Conservation (phyloP, 1,140 invertebrate species). For the Ruditapes philippinarum region DNA sequence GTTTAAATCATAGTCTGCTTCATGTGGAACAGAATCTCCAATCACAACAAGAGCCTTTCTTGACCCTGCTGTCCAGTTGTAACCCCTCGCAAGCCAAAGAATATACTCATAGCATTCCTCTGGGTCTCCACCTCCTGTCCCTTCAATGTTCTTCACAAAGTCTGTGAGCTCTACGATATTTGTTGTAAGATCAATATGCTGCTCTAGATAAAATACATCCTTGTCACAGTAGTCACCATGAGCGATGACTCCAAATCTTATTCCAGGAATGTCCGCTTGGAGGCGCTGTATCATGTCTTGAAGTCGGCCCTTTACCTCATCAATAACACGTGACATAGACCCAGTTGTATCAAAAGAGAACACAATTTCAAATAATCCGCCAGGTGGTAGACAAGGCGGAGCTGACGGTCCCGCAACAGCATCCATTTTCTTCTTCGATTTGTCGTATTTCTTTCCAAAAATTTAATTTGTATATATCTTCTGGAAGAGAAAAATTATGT, state of each 20-base stretch:
- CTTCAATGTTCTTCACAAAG: slow-evolving; percentile 78
- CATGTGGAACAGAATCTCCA: slow-evolving; percentile 83
- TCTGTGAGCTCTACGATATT: slow-evolving; percentile 75
- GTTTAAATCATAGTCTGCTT: slow-evolving; percentile 76
- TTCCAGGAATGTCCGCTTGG: slow-evolving; percentile 80
- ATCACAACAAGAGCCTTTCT: slow-evolving; percentile 82
- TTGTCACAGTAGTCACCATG: slow-evolving; percentile 84
- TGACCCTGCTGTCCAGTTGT: slow-evolving; percentile 79
- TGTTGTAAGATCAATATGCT: slow-evolving; percentile 77
- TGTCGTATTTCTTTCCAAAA: too few relatives aligned
- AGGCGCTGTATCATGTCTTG: slow-evolving; percentile 81
- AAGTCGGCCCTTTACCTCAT: slow-evolving; percentile 76
- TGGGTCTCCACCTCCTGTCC: slow-evolving; percentile 79
- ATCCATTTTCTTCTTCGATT: not conserved
- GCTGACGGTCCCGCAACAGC: not conserved
- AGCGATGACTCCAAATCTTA: slow-evolving; percentile 79
- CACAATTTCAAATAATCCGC: slow-evolving; percentile 79
- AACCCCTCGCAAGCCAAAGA: slow-evolving; percentile 70
- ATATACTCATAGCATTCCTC: slow-evolving; percentile 84
- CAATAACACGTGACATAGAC: slow-evolving; percentile 78
- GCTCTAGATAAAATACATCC: slow-evolving; percentile 79
- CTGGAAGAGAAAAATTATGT: too few relatives aligned
- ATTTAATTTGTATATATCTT: too few relatives aligned
- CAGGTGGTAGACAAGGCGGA: slow-evolving; percentile 20
- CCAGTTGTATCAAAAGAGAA: slow-evolving; percentile 85